Conservation (phyloP, 2,113 vertebrate species). For the Podarcis raffonei region DNA sequence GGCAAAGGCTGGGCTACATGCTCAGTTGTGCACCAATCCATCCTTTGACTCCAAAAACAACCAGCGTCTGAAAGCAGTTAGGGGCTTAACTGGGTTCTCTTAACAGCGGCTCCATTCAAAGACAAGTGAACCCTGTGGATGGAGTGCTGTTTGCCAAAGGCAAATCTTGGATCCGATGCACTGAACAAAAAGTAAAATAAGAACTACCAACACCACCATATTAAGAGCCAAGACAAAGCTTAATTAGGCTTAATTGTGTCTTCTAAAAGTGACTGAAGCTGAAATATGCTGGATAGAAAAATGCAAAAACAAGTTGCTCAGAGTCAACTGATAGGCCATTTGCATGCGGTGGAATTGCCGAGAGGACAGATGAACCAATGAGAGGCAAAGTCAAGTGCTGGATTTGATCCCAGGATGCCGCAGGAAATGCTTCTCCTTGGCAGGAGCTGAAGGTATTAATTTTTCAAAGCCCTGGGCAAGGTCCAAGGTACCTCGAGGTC, state of each 20-base stretch:
- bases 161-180: not conserved
- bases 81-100: not conserved
- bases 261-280: not conserved
- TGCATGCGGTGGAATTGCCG: too few relatives aligned
- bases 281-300: not conserved
- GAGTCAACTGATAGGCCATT: too few relatives aligned
- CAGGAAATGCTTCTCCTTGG: not conserved
- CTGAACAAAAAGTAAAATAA: not conserved
- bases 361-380: not conserved
- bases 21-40: not conserved
- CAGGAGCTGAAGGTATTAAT: not conserved
- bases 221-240: not conserved
- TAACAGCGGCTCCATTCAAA: not conserved
- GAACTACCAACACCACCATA: too few relatives aligned
- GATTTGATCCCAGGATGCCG: not conserved
- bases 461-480: too few relatives aligned
- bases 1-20: too few relatives aligned
- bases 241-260: not conserved
- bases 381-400: not conserved
- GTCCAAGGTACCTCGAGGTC: too few relatives aligned
- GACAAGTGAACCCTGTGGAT: not conserved
- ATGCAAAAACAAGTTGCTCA: too few relatives aligned
- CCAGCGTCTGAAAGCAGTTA: not conserved
- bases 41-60: not conserved
- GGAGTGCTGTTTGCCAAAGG: not conserved